A percentile compares a stretch with the other conserved stretches of the same genome.
phyloP scores from a whole-genome alignment of 2,888 invertebrate species.

The Lithophane semibrunnea region DNA sequence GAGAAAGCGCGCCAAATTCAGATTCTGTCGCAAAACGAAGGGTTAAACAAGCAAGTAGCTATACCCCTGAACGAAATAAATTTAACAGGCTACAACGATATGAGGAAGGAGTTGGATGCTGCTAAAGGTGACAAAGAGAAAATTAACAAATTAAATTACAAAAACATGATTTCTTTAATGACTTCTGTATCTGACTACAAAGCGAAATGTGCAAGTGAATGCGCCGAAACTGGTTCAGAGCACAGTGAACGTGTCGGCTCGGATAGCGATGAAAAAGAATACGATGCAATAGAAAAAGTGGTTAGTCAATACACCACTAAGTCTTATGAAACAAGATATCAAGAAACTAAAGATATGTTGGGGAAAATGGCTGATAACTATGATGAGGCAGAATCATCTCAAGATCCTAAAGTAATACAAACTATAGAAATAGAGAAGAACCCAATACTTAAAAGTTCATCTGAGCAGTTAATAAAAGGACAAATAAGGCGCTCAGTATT shows the following conservation, averaged over 20 bases:
- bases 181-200: conserved; percentile 76
- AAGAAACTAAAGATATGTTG: conserved; percentile 86
- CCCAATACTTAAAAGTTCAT: conserved; percentile 80
- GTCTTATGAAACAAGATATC: conserved; percentile 84
- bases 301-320: conserved; percentile 85
- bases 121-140: conserved; percentile 77
- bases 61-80: conserved; percentile 82
- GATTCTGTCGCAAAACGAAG: conserved; percentile 75
- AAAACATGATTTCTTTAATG: conserved; percentile 82
- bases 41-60: conserved; percentile 68
- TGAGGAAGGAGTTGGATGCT: conserved; percentile 77
- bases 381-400: conserved; percentile 72
- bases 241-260: conserved; percentile 59
- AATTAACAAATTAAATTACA: conserved; percentile 80
- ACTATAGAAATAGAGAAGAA: conserved; percentile 67
- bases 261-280: conserved; percentile 78
- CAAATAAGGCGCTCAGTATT: conserved; percentile 73
- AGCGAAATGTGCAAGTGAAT: conserved; percentile 61
- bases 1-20: conserved; percentile 87
- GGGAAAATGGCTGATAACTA: conserved; percentile 81
- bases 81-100: conserved; percentile 74
- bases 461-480: conserved; percentile 76
- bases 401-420: conserved; percentile 36
- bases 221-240: conserved; percentile 51
- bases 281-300: conserved; percentile 82